Base-by-base conservation (phyloP, 2,888 invertebrate species). In the Ornithoptera alexandrae region DNA sequence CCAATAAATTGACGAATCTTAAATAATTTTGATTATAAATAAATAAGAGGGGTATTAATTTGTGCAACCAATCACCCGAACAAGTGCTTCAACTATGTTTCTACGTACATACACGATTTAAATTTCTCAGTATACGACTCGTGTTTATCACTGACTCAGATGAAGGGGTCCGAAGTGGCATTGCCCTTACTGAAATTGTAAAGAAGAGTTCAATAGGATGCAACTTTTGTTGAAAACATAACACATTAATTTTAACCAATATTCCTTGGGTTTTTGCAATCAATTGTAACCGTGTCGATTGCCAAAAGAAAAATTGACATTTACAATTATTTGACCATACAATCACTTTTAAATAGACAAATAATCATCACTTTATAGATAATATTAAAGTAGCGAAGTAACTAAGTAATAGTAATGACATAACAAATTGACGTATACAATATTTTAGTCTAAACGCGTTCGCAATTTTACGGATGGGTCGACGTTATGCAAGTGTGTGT, bases 91-190 rank as follows among this genome's bases (percentile, higher is more conserved):
- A n/a, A 42, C 72, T 74, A 70, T 75, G 75, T 77, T 81, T 77
- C 81, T 89, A 92, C 92, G 90, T 92, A 92, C 92, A 92, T 90
- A 90, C 91, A 88, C 89, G 84, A 84, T 85, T 87, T 70, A 91
- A 85, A 78, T 85, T 89, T 79, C 90, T 81, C 76, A 90, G 81
- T 63, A 90, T 85, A 69, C 89, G 86, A 78, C 82, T 87, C 74
- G 86, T 81, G 77, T 87, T 89, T 80, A 89, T 76, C 65, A 81
- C 75, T 10, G 85, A 78, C 65, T 88, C 84, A 74, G 82, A 76
- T 7, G 86, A 79, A 17, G 86, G 83, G 56, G 79, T 79, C 74
- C 81, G 83, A 72, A 78, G 80, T 61, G 87, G 88, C 74, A 85
- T 77, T 76, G 85, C 76, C 70, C 86, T 83, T 68, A 92, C 92